A percentile compares a stretch with the other conserved stretches of the same genome.
Evolutionary conservation across 2,113 vertebrate genomes (phyloP).

Genomic region (Struthidea cinerea): DNA sequence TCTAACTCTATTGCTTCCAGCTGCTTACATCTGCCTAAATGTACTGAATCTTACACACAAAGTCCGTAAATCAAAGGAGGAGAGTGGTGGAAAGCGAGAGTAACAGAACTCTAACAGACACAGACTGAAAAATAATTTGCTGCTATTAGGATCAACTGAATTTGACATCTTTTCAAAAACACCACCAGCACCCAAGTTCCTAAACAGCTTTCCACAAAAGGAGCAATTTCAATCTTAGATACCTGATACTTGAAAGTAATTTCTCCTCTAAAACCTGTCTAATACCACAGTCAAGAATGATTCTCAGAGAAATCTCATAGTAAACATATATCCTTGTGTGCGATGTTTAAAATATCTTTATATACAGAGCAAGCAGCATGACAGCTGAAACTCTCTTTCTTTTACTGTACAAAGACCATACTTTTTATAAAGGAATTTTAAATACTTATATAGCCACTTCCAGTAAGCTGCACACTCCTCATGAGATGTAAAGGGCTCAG

Average conservation of each 20-base stretch:
- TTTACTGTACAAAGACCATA: not conserved
- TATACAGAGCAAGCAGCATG: not conserved
- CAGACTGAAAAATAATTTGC: conserved; percentile 28
- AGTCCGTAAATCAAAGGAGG: conserved; percentile 53
- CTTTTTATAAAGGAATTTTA: not conserved
- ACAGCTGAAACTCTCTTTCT: not conserved
- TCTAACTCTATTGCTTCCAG: conserved; percentile 67
- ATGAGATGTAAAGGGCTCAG: not conserved
- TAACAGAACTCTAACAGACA: not conserved
- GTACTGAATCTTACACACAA: conserved; percentile 16
- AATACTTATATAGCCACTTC: not conserved
- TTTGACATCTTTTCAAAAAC: not conserved
- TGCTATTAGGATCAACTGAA: conserved; percentile 4
- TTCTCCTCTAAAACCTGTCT: not conserved
- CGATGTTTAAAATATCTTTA: not conserved
- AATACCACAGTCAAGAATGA: not conserved
- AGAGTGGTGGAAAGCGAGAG: not conserved
- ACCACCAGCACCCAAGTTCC: not conserved
- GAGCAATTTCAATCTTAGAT: not conserved
- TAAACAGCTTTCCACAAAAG: not conserved
- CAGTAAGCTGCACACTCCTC: not conserved
- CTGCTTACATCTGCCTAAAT: conserved; percentile 63
- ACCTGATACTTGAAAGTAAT: not conserved
- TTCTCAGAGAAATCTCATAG: not conserved
- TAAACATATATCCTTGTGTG: not conserved